phyloP scores from a whole-genome alignment of 2,113 vertebrate species.

The Paraplagusia blochii region DNA sequence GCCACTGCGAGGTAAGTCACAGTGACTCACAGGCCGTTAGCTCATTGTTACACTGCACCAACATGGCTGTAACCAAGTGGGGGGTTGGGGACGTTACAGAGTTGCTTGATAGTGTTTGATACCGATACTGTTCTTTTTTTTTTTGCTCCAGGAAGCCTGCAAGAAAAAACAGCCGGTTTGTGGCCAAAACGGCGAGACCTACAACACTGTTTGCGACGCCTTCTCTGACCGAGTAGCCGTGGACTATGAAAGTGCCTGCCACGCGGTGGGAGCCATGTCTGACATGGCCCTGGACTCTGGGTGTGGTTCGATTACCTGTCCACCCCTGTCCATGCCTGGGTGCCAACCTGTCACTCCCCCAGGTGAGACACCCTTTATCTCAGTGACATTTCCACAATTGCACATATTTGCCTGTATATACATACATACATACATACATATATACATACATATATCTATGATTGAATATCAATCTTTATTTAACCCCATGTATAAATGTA shows the following conservation, averaged over 20 bases:
- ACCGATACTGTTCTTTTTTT: too few relatives aligned
- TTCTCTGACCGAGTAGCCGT: constrained; percentile 86
- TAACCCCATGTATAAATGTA: too few relatives aligned
- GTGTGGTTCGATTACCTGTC: constrained; percentile 84
- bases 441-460: too few relatives aligned
- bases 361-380: constrained; percentile 67
- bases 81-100: too few relatives aligned
- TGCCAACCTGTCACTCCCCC: constrained; percentile 87
- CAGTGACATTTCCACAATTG: too few relatives aligned
- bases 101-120: too few relatives aligned
- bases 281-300: constrained; percentile 73
- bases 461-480: too few relatives aligned
- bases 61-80: too few relatives aligned
- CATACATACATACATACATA: too few relatives aligned
- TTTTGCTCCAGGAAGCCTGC: constrained; percentile 74
- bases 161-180: constrained; percentile 78
- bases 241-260: constrained; percentile 86
- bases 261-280: constrained; percentile 82
- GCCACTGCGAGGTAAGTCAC: constrained; percentile 88
- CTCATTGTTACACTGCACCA: too few relatives aligned
- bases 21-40: too few relatives aligned
- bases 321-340: constrained; percentile 68
- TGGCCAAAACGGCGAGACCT: constrained; percentile 90
- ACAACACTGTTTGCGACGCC: constrained; percentile 85
- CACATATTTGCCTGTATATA: too few relatives aligned